These are phyloP conservation scores for Apis cerana DNA, from an alignment of 1,140 invertebrate species.

Conservation along the genomic window DNA sequence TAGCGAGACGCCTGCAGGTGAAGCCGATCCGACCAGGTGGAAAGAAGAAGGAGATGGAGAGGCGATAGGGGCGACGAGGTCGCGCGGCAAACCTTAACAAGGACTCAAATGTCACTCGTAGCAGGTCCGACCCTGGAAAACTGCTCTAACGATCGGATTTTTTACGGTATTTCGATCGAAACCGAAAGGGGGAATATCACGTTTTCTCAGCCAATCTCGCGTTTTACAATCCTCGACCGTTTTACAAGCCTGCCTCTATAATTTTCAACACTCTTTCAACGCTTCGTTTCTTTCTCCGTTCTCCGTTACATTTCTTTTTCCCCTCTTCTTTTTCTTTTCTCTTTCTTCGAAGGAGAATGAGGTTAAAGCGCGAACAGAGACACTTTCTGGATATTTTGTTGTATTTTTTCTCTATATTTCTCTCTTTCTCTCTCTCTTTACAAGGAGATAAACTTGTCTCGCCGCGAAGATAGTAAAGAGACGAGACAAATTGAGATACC, in stretches of 20 bases:
- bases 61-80: conserved; percentile 42
- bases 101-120: conserved; percentile 55
- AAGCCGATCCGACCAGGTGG: conserved; percentile 33
- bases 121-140: conserved; percentile 46
- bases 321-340: no score
- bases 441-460: not conserved
- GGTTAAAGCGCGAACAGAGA: not conserved
- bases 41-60: conserved; percentile 38
- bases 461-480: not conserved
- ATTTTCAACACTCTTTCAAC: not conserved
- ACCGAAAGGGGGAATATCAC: not conserved
- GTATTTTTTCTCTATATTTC: not conserved
- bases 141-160: conserved; percentile 41
- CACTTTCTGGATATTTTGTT: not conserved
- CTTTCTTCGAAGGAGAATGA: no score
- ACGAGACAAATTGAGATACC: conserved; percentile 21
- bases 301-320: not conserved
- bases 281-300: not conserved
- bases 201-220: conserved; percentile 21
- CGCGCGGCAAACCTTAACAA: conserved; percentile 50
- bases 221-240: not conserved
- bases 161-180: conserved; percentile 25
- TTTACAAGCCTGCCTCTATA: no score
- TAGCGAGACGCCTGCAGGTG: conserved; percentile 49
- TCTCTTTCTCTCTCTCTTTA: not conserved